Evolutionary conservation across 2,888 invertebrate species (phyloP).

Genomic region (Drosophila suboccidentalis): DNA sequence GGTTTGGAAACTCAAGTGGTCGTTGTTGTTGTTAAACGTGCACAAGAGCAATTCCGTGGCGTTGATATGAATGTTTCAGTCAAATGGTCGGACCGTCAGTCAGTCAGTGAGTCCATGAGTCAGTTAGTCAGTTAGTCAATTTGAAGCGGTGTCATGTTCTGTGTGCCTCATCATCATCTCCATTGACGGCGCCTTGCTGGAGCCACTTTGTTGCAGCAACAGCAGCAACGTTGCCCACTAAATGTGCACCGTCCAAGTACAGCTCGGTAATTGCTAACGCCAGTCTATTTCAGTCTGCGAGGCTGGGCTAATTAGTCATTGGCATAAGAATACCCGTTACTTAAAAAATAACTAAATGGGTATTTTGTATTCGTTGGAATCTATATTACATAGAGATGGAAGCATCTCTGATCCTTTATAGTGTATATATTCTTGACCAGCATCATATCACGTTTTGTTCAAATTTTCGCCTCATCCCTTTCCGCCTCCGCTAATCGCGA

Average conservation of each 20-base stretch:
- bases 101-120: neutral
- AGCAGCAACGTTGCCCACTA: slow-evolving; percentile 53
- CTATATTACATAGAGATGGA: too few relatives aligned
- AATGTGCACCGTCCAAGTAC: slow-evolving; percentile 57
- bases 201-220: slow-evolving; percentile 69
- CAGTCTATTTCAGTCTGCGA: slow-evolving; percentile 38
- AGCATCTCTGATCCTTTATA: too few relatives aligned
- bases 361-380: too few relatives aligned
- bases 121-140: slow-evolving; percentile 25
- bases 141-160: slow-evolving; percentile 43
- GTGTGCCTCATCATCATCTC: slow-evolving; percentile 47
- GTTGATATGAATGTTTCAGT: slow-evolving; percentile 60
- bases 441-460: too few relatives aligned
- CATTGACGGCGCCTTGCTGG: slow-evolving; percentile 44
- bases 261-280: slow-evolving; percentile 73
- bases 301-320: neutral
- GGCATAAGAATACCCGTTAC: too few relatives aligned
- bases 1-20: slow-evolving; percentile 68
- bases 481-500: too few relatives aligned
- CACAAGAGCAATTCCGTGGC: slow-evolving; percentile 59
- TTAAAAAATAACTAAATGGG: too few relatives aligned
- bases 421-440: too few relatives aligned
- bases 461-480: too few relatives aligned
- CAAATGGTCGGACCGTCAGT: slow-evolving; percentile 24
- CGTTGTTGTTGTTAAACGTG: slow-evolving; percentile 55